A percentile compares a stretch with the other conserved stretches of the same genome.
Conservation (phyloP, 2,113 vertebrate species). For the Damaliscus lunatus region DNA sequence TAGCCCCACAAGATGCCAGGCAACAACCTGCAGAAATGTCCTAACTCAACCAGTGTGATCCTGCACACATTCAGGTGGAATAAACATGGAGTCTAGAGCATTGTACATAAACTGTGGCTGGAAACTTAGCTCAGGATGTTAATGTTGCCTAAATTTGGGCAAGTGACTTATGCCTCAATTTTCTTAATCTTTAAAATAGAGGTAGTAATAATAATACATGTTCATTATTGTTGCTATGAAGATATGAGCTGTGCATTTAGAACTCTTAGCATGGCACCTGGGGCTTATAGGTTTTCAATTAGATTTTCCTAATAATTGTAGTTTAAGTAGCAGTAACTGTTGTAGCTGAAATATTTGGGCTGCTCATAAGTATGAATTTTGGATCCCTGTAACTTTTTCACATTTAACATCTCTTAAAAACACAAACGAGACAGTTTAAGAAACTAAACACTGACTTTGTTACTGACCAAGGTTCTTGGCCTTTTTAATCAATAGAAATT, state of each 20-base stretch:
- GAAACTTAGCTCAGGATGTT: not conserved
- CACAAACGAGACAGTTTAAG: not conserved
- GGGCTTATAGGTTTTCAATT: not conserved
- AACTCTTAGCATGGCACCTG: not conserved
- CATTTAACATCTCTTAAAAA: not conserved
- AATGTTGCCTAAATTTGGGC: not conserved
- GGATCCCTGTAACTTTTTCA: not conserved
- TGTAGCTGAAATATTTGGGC: not conserved
- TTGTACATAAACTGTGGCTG: not conserved
- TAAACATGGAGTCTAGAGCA: not conserved
- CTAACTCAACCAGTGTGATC: not conserved
- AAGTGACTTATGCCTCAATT: not conserved
- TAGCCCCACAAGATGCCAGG: not conserved
- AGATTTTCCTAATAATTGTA: not conserved
- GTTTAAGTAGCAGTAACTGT: not conserved
- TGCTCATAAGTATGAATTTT: not conserved
- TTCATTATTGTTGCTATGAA: not conserved
- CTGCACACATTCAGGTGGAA: not conserved
- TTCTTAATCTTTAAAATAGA: not conserved
- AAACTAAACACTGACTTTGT: not conserved
- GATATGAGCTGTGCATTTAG: not conserved
- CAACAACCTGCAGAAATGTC: not conserved
- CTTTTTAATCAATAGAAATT: not conserved
- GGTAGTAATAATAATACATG: not conserved
- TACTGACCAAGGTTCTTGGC: not conserved